These are phyloP conservation scores for Spermophilus dauricus DNA, from an alignment of 2,113 vertebrate species.

Conservation along the genomic window DNA sequence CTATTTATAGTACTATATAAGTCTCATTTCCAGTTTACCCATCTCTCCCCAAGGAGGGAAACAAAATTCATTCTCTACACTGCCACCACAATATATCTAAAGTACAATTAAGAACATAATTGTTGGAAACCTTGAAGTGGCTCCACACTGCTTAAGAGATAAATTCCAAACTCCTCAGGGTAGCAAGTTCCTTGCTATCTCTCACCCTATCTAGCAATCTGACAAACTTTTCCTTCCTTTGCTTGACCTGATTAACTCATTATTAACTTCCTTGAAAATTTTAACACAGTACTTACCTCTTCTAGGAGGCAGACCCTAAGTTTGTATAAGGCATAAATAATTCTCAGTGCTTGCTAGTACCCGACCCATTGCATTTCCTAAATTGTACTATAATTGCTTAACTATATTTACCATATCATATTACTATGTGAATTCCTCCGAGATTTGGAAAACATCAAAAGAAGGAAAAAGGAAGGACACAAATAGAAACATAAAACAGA, in stretches of 20 bases:
- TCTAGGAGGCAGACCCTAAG: not conserved
- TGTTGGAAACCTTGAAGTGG: not conserved
- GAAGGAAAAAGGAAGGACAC: not conserved
- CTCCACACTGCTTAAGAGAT: not conserved
- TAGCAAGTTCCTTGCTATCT: not conserved
- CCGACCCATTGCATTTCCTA: not conserved
- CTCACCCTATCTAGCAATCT: not conserved
- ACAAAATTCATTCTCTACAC: not conserved
- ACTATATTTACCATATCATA: not conserved
- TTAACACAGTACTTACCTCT: not conserved
- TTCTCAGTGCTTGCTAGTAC: not conserved
- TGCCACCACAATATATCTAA: not conserved
- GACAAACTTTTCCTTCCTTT: not conserved
- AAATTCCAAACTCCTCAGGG: not conserved
- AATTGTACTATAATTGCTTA: not conserved
- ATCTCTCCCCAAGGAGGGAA: too few species aligned
- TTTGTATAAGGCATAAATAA: not conserved
- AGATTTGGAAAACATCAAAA: not conserved
- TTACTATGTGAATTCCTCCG: not conserved
- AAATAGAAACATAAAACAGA: not conserved
- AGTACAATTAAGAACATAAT: not conserved
- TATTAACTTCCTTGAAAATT: slow-evolving; percentile 22
- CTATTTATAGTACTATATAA: not conserved
- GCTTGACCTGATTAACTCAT: not conserved
- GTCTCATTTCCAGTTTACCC: not conserved